Evolutionary conservation across 2,888 invertebrate genomes (phyloP).

Genomic region (Myopa testacea): DNA sequence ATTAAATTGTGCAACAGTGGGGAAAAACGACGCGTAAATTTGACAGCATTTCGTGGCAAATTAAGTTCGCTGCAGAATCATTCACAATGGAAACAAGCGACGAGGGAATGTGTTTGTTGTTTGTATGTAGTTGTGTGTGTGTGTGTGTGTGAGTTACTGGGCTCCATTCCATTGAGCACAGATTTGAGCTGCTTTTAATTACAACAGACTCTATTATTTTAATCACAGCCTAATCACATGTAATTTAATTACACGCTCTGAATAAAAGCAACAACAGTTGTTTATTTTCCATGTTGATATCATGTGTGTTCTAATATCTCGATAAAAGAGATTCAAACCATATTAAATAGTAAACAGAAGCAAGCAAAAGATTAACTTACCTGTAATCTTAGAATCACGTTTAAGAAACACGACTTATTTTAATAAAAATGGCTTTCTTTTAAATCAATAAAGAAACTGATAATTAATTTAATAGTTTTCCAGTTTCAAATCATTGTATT

Average conservation of each 20-base stretch:
- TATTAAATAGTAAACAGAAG: too few species aligned
- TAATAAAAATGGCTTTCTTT: too few species aligned
- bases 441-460: too few species aligned
- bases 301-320: too few species aligned
- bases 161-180: neutral
- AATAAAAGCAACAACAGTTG: neutral
- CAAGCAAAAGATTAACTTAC: too few species aligned
- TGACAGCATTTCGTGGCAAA: neutral
- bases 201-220: neutral
- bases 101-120: too few species aligned
- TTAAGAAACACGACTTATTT: too few species aligned
- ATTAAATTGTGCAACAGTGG: neutral
- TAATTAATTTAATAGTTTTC: too few species aligned
- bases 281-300: too few species aligned
- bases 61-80: neutral
- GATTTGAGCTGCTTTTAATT: neutral
- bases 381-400: too few species aligned
- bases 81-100: neutral
- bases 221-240: neutral
- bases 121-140: neutral
- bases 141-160: neutral
- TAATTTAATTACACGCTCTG: neutral
- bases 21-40: neutral
- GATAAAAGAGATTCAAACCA: too few species aligned
- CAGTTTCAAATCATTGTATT: too few species aligned